A percentile compares a stretch with the other conserved stretches of the same genome.
phyloP scores from a whole-genome alignment of 2,888 invertebrate genomes.

The Caenorhabditis drosophilae region DNA sequence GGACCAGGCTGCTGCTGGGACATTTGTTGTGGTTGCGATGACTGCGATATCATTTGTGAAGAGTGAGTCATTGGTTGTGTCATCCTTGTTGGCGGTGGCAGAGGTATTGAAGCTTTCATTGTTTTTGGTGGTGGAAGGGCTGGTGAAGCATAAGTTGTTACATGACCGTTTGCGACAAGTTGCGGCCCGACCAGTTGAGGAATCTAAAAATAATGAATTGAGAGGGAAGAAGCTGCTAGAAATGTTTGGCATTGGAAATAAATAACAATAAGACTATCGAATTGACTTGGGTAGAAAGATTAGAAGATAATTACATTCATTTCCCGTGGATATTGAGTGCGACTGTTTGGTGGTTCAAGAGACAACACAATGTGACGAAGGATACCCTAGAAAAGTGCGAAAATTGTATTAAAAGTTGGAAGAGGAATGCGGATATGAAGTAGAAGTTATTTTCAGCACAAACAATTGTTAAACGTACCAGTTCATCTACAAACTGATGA shows the following conservation, averaged over 20 bases:
- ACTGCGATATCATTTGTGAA: background rate
- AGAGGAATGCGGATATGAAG: background rate
- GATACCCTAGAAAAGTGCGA: constrained; percentile 74
- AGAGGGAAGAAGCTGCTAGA: no score
- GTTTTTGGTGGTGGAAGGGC: background rate
- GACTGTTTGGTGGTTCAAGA: constrained; percentile 32
- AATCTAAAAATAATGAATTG: constrained; percentile 8
- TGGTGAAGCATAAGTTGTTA: background rate
- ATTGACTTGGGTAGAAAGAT: background rate
- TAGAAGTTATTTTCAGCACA: constrained; percentile 1
- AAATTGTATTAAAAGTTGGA: background rate
- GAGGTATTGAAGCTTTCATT: background rate
- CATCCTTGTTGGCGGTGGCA: background rate
- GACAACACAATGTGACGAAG: constrained; percentile 88
- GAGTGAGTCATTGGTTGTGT: background rate
- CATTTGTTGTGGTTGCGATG: background rate
- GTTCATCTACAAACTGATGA: constrained; percentile 89
- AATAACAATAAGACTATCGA: no score
- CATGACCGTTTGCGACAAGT: background rate
- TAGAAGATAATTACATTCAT: constrained; percentile 24
- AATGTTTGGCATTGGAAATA: no score
- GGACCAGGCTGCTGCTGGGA: no score
- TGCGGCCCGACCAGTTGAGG: constrained; percentile 1
- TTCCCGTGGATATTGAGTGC: constrained; percentile 24
- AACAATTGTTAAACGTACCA: constrained; percentile 24